Conservation (phyloP, 2,888 invertebrate species). For the Acanthoscelides obtectus region DNA sequence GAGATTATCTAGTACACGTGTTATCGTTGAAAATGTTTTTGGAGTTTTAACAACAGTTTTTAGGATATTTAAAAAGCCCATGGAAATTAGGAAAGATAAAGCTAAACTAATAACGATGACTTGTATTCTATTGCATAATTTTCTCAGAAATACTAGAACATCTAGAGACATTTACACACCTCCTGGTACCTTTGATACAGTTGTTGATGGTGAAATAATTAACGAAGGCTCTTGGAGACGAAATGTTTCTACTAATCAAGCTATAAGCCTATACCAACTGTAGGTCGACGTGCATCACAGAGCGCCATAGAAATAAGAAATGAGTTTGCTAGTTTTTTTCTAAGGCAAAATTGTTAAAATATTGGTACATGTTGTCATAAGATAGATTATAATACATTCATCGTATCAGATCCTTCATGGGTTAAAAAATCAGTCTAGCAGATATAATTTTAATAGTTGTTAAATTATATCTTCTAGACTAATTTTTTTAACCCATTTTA, state of each 20-base stretch:
- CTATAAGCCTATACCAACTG: too few relatives aligned
- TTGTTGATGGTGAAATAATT: not conserved
- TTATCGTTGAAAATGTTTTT: slow-evolving; percentile 13
- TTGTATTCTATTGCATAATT: not conserved
- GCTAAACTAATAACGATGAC: slow-evolving; percentile 6
- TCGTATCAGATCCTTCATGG: too few relatives aligned
- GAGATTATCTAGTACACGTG: slow-evolving; percentile 7
- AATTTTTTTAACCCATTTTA: too few relatives aligned
- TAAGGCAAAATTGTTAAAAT: not conserved
- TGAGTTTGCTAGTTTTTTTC: too few relatives aligned
- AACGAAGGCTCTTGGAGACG: not conserved
- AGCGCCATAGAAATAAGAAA: too few relatives aligned
- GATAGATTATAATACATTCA: too few relatives aligned
- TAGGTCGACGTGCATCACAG: too few relatives aligned
- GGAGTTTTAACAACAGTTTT: slow-evolving; percentile 12
- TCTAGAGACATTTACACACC: not conserved
- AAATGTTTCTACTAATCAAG: not conserved
- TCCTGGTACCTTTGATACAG: not conserved
- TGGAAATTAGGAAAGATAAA: slow-evolving; percentile 9
- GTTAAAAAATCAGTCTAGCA: too few relatives aligned
- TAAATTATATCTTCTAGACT: too few relatives aligned
- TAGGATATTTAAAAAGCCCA: slow-evolving; percentile 9
- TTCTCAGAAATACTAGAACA: not conserved
- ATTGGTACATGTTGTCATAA: too few relatives aligned
- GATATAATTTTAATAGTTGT: too few relatives aligned